Evolutionary conservation across 2,888 invertebrate species (phyloP).

Genomic region (Cheilosia grossa): DNA sequence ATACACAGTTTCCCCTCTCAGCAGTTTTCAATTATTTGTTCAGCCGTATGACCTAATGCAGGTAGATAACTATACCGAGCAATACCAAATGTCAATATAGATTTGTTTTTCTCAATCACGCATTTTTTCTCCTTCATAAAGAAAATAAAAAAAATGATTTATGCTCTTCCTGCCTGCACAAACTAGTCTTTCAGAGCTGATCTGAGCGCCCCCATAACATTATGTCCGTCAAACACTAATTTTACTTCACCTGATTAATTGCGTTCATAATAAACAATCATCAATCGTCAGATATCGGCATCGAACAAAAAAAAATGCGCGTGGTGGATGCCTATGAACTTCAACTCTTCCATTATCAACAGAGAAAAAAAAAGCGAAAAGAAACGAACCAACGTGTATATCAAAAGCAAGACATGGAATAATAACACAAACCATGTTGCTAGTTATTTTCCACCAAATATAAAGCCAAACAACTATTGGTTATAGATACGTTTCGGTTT

Average conservation of each 20-base stretch:
- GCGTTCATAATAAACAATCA: slow-evolving; percentile 72
- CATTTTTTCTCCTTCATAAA: background rate
- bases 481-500: slow-evolving; percentile 44
- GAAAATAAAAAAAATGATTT: slow-evolving; percentile 35
- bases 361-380: slow-evolving; percentile 9
- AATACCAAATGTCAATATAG: no score
- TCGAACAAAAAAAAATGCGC: slow-evolving; percentile 36
- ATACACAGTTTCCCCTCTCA: no score
- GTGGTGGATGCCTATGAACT: slow-evolving; percentile 57
- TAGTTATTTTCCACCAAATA: slow-evolving; percentile 66
- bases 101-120: background rate
- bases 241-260: slow-evolving; percentile 73
- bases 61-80: no score
- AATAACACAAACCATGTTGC: slow-evolving; percentile 65
- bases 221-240: slow-evolving; percentile 60
- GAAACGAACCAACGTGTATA: slow-evolving; percentile 32
- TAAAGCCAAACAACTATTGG: slow-evolving; percentile 66
- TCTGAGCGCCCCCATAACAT: slow-evolving; percentile 17
- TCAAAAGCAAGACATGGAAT: slow-evolving; percentile 35
- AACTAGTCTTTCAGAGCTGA: slow-evolving; percentile 12
- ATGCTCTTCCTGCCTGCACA: slow-evolving; percentile 30
- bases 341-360: slow-evolving; percentile 65
- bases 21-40: no score
- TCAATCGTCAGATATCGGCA: slow-evolving; percentile 71
- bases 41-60: no score